Evolutionary conservation across 2,888 invertebrate genomes (phyloP), one percentile per base, ranked within the genome.

Genomic region (Allophyes oxyacanthae): DNA sequence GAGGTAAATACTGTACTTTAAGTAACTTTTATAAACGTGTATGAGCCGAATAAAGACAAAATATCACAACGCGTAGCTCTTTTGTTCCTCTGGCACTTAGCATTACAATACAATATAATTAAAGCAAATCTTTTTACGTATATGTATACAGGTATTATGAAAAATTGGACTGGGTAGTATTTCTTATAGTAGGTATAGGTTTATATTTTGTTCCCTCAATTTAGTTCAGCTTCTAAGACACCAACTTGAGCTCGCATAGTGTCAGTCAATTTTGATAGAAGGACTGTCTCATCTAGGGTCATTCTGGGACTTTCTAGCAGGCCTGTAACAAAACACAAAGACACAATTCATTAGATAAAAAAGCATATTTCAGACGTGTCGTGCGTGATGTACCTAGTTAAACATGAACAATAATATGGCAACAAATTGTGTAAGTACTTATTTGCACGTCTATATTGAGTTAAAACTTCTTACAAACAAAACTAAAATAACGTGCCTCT

Each of bases 211-310:
- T 50, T 64, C 34, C 30, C 25, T 70, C 42, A 69, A 55, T 72
- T 75, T 45, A 84, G 65, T 71, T 75, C 80, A 36, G 60, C 64
- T 61, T 87, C 84, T 56, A 89, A 64, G 3, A 96, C 96, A 4
- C 96, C 96, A 33, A 97, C 77, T 87, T 97, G 96, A 46, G 94
- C 94, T 55, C 97, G 92, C 81, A 98, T 94, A 38, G 96, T 95
- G 81, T 98, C 97, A 83, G 96, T 95, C 57, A 97, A 90, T 77
- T 96, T 95, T 0, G 97, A 96, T 62, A 98, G 87, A 10, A 96
- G 87, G 49, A 97, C 86, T 40, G 96, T 96, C 66, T 97, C 96
- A 44, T 95, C 95, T 68, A 96, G 95, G 45, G 94, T 92, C 79
- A 98, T 95, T 72, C 94, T 94, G 0, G 95, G 94, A 82, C 97